Evolutionary conservation across 1,140 invertebrate species (phyloP), one percentile per base, ranked within the genome.

Genomic region (Trichomalopsis sarcophagae): DNA sequence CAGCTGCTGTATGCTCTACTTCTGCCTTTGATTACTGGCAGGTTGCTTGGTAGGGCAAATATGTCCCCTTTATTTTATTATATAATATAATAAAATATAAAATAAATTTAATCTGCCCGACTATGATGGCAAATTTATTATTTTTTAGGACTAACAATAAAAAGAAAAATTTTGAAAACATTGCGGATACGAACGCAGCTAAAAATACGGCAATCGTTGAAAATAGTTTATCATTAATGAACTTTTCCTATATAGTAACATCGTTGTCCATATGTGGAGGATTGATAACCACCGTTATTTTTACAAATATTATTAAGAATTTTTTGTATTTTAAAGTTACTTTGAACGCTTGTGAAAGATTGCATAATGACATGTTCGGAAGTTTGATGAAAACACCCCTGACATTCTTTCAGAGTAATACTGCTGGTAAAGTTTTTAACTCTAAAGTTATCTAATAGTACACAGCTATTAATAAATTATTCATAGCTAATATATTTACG

Each of bases 381-480:
- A 93, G 91, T 50, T 89, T 97, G 30, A 90, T 96, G 6, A 91
- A 94, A 84, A 94, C 95, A 2, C 93, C 95, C 0, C 95, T 96
- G 85, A 89, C 90, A 23, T 97, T 96, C 91, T 96, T 97, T 91
- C 95, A 97, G 87, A 94, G 91, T 11, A 95, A 96, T 91, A 95
- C 96, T 62, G 94, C 95, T 66, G 96, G 94, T 93, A 89, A 44
- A 3, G 71, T 81, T 0, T 27, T 69, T 47, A 4, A 55, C 2
- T 77, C n/a, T 50, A 33, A n/a, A 44, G 47, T 36, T 47, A 23
- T 40, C 40, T 40, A 50, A n/a, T n/a, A n/a, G n/a, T n/a, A 27
- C 27, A n/a, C 14, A 5, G 14, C 66, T 71, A 76, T 55, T 1
- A 66, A 7, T 71, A 1, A n/a, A 21, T 44, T 11, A n/a, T n/a